Percentiles rank a stretch among this genome's conserved stretches.
Evolutionary conservation across 2,888 invertebrate genomes (phyloP).

Genomic region (Drosophila mimica): DNA sequence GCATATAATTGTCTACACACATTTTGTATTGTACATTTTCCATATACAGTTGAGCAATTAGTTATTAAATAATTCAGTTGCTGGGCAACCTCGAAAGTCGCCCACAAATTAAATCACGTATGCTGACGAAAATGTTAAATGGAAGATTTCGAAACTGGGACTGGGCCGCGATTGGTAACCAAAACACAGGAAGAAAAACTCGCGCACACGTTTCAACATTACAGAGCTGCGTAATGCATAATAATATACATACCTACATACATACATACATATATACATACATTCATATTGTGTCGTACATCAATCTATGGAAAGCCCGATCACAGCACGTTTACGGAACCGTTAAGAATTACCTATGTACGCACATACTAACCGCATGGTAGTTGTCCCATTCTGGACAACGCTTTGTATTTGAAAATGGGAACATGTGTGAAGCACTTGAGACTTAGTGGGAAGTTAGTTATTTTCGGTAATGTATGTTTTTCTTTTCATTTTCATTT

Average conservation of each 20-base stretch:
- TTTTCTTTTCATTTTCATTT: not conserved
- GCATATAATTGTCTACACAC: not conserved
- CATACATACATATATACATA: not conserved
- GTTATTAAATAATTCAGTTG: conserved; percentile 3
- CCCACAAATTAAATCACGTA: conserved; percentile 50
- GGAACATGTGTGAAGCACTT: conserved; percentile 25
- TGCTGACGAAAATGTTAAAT: conserved; percentile 42
- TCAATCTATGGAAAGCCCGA: conserved; percentile 48
- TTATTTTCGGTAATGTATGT: conserved; percentile 15
- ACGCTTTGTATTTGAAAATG: conserved; percentile 37
- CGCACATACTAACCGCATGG: not conserved
- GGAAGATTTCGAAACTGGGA: conserved; percentile 60
- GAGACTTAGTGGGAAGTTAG: conserved; percentile 38
- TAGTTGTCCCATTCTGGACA: conserved; percentile 32
- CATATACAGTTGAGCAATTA: not conserved
- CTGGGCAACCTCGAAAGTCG: conserved; percentile 22
- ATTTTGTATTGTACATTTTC: not conserved
- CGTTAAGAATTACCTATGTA: conserved; percentile 59
- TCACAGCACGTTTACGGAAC: conserved; percentile 63
- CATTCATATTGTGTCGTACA: conserved; percentile 5
- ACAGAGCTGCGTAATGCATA: conserved; percentile 67
- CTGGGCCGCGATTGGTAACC: conserved; percentile 71
- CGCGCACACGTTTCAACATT: conserved; percentile 57
- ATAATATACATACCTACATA: conserved; percentile 34
- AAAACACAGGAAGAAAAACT: conserved; percentile 64